Evolutionary conservation across 1,140 invertebrate species (phyloP), one percentile per base, ranked within the genome.

Genomic region (Drosophila ogumai): DNA sequence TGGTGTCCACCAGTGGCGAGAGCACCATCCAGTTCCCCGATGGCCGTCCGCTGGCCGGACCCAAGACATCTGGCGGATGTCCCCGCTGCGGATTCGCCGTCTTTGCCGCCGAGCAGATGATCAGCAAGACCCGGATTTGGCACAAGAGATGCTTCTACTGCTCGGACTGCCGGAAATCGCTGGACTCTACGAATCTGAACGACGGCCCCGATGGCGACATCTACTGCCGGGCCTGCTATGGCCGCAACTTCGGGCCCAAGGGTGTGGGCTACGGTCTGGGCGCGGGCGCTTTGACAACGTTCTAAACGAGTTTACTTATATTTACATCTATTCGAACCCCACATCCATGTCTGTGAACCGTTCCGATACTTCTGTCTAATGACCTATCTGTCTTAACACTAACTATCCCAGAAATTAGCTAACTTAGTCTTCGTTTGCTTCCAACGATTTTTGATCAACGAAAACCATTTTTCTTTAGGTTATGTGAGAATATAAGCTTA

Each of bases 121-220:
- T 97, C 93, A 97, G 97, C 93, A 98, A 98, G 94, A 96, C 96
- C 92, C 95, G 96, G 92, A 95, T 98, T 91, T 99, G 97, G 97
- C 98, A 99, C 94, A 98, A 97, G 93, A 94, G 97, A 74, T 99
- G 98, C 94, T 99, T 99, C 95, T 96, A 95, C 93, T 99, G 98
- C 93, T 95, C 96, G 90, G 96, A 97, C 71, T 99, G 98, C 93
- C 95, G 96, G 84, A 97, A 97, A 93, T 97, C 98, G 81, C 94
- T 99, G 90, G 98, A 99, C 93, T 95, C 94, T 63, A 98, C 98
- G 74, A 99, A 97, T 86, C 94, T 98, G 57, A 97, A 97, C 91
- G 98, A 99, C 82, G 97, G 95, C 65, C 98, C 98, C 59, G 97
- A 98, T 92, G 97, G 96, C 61, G 96, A 98, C 90, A 97, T 99